Base-by-base conservation (phyloP, 1,140 invertebrate genomes). In the Drosophila eugracilis region DNA sequence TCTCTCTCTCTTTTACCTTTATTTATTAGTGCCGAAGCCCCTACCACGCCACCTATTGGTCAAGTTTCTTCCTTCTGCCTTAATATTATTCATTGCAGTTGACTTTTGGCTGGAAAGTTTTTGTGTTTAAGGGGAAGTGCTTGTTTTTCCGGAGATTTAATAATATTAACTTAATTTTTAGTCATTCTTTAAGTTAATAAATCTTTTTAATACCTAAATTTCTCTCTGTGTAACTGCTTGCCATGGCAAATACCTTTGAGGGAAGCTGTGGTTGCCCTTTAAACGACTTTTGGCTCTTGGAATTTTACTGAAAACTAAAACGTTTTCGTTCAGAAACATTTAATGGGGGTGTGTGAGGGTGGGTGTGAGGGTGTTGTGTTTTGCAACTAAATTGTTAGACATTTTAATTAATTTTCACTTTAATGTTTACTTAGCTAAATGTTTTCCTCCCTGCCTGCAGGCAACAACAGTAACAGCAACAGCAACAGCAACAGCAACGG, bases 361-460 rank as follows among this genome's bases (percentile, higher is more conserved):
- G 26, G 21, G 28, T 28, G 22, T 7, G 42, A 12, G 36, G 71
- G 71, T 44, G 14, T 47, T 14, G 55, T 37, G 42, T 21, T 75
- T 39, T 50, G 19, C 24, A 36, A 67, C 60, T 67, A 53, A 67
- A 44, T 67, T 67, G 65, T 67, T 70, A 41, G 41, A 49, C 74
- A 41, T 73, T 66, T 83, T 66, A 74, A 78, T 78, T 83, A 70
- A 83, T 81, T 67, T 73, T 32, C 71, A 78, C 69, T 65, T 78
- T 69, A 78, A 78, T 71, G 63, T 78, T 75, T 85, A 60, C 71
- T 58, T 54, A 69, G 50, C 62, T 58, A 73, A 86, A 85, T 57
- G 66, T 58, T 77, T 79, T 48, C 67, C 59, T 80, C 49, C 44
- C n/a, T 44, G 42, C 71, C 66, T 62, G 54, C 67, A 72, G 69